Percentiles rank a stretch among this genome's conserved stretches.
Evolutionary conservation across 2,797 vertebrate species (phyloP).

Genomic region (Cryptoprocta ferox): DNA sequence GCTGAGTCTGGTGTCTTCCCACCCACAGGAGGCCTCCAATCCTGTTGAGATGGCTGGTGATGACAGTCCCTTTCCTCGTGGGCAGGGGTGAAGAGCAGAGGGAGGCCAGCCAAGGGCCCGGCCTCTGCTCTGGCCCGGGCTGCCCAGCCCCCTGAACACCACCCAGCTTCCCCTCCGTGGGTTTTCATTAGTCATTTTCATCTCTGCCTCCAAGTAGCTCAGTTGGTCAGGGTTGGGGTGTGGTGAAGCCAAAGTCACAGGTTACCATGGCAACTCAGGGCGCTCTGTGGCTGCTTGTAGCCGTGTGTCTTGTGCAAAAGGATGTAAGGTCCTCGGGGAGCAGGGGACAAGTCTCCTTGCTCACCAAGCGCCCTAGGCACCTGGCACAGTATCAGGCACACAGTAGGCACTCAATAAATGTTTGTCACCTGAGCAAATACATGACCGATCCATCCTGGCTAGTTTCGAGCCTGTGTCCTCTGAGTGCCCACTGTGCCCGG

Average conservation of each 20-base stretch:
- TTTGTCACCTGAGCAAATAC: background rate
- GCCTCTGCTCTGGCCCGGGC: background rate
- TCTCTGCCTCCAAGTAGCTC: background rate
- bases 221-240: background rate
- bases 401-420: background rate
- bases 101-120: background rate
- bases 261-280: slow-evolving; percentile 46
- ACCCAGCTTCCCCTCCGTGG: background rate
- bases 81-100: background rate
- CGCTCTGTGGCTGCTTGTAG: background rate
- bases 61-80: background rate
- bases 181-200: background rate
- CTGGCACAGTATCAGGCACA: background rate
- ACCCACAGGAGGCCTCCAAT: background rate
- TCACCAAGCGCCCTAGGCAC: background rate
- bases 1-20: background rate
- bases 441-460: background rate
- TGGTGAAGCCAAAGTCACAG: background rate
- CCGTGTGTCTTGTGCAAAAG: background rate
- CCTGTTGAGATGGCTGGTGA: background rate
- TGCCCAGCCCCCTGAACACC: background rate
- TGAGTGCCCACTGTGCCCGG: background rate
- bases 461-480: background rate
- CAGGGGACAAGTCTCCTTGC: background rate
- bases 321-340: background rate